Percentiles rank a stretch among this genome's conserved stretches.
These are phyloP conservation scores for Drosophila stalkeri DNA, from an alignment of 2,888 invertebrate species.

Conservation along the genomic window DNA sequence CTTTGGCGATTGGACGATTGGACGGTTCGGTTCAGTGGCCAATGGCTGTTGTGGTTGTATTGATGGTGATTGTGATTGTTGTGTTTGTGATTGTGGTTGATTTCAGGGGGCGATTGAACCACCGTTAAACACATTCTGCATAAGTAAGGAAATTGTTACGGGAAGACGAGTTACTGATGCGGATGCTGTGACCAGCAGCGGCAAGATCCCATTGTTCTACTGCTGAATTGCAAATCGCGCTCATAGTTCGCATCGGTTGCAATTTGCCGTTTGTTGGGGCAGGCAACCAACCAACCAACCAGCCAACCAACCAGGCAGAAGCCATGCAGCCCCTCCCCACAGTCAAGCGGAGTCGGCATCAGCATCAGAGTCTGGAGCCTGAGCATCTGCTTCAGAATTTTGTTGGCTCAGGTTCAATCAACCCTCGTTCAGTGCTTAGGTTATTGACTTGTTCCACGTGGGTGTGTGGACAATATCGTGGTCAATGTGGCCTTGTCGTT, in stretches of 20 bases:
- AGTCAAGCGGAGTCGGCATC: conserved; percentile 2
- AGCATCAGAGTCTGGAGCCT: conserved; percentile 13
- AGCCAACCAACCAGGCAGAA: conserved; percentile 4
- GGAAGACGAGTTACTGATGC: conserved; percentile 55
- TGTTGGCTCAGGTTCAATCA: conserved; percentile 63
- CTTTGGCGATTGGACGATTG: conserved; percentile 2
- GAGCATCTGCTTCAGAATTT: conserved; percentile 24
- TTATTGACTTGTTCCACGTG: conserved; percentile 72
- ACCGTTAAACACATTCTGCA: conserved; percentile 74
- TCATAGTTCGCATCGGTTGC: conserved; percentile 68
- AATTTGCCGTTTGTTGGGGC: conserved; percentile 79
- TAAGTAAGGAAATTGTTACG: conserved; percentile 76
- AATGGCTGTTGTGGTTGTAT: conserved; percentile 31
- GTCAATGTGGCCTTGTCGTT: conserved; percentile 71
- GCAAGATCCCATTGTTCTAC: conserved; percentile 72
- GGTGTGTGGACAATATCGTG: conserved; percentile 58
- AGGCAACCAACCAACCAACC: conserved; percentile 46
- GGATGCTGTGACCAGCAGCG: conserved; percentile 50
- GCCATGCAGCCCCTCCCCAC: conserved; percentile 7
- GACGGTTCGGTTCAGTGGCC: conserved; percentile 64
- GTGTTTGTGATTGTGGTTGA: conserved; percentile 13
- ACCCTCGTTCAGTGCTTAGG: conserved; percentile 53
- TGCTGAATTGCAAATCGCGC: conserved; percentile 74
- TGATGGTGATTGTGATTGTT: conserved; percentile 13
- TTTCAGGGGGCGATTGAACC: conserved; percentile 58